Conservation (phyloP, 35 echinoderm and acorn worm genomes). For the Ophioderma brevispina region DNA sequence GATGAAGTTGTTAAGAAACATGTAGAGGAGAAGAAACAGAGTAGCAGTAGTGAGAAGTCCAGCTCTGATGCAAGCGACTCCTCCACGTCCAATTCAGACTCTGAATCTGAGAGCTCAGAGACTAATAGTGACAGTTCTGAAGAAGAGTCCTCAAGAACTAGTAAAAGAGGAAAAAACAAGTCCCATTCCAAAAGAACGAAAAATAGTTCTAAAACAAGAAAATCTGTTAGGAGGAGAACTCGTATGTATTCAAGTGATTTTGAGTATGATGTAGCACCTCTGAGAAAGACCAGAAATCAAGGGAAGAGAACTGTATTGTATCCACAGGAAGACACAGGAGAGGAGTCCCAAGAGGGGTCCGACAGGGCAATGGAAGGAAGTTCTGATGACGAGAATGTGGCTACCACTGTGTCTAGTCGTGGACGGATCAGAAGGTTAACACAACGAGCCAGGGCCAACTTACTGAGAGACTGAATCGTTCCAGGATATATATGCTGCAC, state of each 20-base stretch:
- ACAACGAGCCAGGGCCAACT: conserved; percentile 53
- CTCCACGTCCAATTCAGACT: background rate
- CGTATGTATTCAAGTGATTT: conserved; percentile 53
- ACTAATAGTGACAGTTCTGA: conserved; percentile 56
- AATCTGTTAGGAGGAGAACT: background rate
- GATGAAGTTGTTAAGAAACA: background rate
- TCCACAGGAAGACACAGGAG: conserved; percentile 30
- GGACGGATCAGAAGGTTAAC: conserved; percentile 76
- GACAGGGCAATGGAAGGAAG: background rate
- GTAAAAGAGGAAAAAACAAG: conserved; percentile 14
- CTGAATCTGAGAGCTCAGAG: conserved; percentile 8
- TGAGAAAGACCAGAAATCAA: conserved; percentile 52
- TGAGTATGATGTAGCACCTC: conserved; percentile 29
- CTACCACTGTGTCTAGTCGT: conserved; percentile 78
- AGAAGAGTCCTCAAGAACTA: conserved; percentile 22
- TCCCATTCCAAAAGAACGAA: conserved; percentile 22
- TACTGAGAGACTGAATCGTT: conserved; percentile 25
- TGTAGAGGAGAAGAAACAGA: background rate
- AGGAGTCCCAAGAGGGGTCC: conserved; percentile 33
- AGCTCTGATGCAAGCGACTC: background rate
- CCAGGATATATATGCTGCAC: too few relatives aligned
- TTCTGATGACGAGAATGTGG: conserved; percentile 41
- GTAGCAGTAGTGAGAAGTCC: background rate
- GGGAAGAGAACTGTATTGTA: conserved; percentile 62
- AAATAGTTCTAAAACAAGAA: background rate